Evolutionary conservation across 2,113 vertebrate genomes (phyloP), one percentile per base, ranked within the genome.

Genomic region (Serilophus lunatus): DNA sequence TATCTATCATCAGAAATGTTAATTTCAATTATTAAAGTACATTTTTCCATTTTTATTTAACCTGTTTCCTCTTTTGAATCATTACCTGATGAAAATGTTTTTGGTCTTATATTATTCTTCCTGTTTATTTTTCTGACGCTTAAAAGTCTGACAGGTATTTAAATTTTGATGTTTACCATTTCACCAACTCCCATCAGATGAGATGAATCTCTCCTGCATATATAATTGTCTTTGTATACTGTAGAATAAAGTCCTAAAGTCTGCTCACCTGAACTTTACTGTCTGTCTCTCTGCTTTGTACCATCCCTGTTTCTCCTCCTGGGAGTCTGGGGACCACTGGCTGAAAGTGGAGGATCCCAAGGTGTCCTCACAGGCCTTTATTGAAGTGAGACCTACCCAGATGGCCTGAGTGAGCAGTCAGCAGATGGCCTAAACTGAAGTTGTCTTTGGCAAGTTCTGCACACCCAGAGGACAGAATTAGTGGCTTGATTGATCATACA

Each of bases 381-480:
- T 4, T 70, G 35, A 82, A 83, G 35, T 60, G 70, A 42, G 70
- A 54, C 26, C 33, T 50, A 42, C 13, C 60, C 88, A 92, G 92
- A 85, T 79, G 91, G 85, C 75, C 88, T 64, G 82, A 84, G 50
- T 40, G 33, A 59, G 12, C 78, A 42, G 82, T 36, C 85, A 93
- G 85, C 60, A 75, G 35, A 61, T 70, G 74, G 36, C 88, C 88
- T 94, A 35, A 5, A 95, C 96, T 88, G 59, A 86, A 54, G 36
- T 13, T 88, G 42, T 72, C 54, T 86, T 57, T 86, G 80, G 28
- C 86, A 93, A 44, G 49, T 72, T 57, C 76, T 90, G 79, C 45
- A 68, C 53, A 90, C 82, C 79, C 88, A 83, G 36, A 51, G 74
- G 88, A 88, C 63, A 69, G 68, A 88, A 93, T 90, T 92, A 95